phyloP scores from a whole-genome alignment of 2,113 vertebrate species.

The Colinus virginianus region DNA sequence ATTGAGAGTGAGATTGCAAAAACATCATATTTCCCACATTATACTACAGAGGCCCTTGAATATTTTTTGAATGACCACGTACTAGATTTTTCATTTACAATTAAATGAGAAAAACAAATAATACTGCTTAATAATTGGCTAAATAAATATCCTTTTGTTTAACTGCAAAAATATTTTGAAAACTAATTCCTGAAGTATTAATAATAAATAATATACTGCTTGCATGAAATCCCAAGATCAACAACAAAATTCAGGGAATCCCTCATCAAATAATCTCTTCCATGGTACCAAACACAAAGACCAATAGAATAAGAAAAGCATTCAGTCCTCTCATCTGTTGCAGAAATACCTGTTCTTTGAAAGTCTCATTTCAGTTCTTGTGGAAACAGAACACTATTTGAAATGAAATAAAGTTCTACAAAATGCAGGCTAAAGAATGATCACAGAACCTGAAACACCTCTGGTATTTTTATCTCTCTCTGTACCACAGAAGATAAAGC shows the following conservation, averaged over 20 bases:
- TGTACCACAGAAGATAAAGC: neutral
- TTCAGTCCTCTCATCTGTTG: neutral
- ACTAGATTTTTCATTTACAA: neutral
- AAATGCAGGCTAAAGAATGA: conserved; percentile 31
- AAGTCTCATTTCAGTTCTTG: neutral
- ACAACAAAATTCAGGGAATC: neutral
- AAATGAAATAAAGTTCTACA: conserved; percentile 28
- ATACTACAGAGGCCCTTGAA: neutral
- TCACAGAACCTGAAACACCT: neutral
- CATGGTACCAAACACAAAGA: rapidly evolving
- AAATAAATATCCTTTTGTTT: neutral
- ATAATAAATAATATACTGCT: neutral
- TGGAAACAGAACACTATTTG: neutral
- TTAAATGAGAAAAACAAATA: neutral
- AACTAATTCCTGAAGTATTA: neutral
- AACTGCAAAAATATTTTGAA: neutral
- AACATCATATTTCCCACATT: neutral
- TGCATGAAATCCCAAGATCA: neutral
- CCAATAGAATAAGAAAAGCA: rapidly evolving
- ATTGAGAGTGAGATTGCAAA: neutral
- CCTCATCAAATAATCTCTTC: neutral
- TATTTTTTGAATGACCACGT: neutral
- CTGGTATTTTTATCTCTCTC: conserved; percentile 13
- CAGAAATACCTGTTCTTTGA: neutral
- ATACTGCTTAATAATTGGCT: neutral